Percentiles rank a stretch among this genome's conserved stretches.
These are phyloP conservation scores for Ypsolopha scabrella DNA, from an alignment of 2,888 invertebrate genomes.

Conservation along the genomic window DNA sequence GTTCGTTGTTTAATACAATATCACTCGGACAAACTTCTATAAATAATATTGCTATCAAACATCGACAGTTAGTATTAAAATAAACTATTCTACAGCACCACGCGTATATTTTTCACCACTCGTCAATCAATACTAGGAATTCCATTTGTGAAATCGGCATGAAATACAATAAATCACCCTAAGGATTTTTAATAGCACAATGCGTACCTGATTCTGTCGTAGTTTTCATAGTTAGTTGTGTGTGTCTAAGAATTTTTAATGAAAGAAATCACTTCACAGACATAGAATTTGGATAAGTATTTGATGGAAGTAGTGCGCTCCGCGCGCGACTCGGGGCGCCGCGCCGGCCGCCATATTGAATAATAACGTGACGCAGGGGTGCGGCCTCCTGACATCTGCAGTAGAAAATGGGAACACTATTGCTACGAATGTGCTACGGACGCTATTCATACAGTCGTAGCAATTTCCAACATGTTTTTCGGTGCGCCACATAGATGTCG, in stretches of 20 bases:
- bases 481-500: neutral
- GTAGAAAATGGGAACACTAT: slow-evolving; percentile 18
- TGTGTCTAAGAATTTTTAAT: neutral
- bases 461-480: neutral
- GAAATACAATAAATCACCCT: no score
- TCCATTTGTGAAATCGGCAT: no score
- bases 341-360: slow-evolving; percentile 20
- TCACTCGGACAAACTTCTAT: no score
- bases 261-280: neutral
- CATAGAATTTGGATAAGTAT: neutral
- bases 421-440: neutral
- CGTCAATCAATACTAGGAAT: slow-evolving; percentile 9
- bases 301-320: neutral
- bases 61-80: no score
- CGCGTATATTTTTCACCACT: no score
- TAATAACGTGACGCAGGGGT: slow-evolving; percentile 12
- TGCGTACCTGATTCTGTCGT: slow-evolving; percentile 9
- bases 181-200: neutral
- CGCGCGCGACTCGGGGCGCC: neutral
- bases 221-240: slow-evolving; percentile 6
- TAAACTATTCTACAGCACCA: neutral
- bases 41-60: no score
- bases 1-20: no score
- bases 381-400: slow-evolving; percentile 34
- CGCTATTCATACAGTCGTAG: neutral